These are phyloP conservation scores for Yponomeuta evonymella DNA, from an alignment of 2,888 invertebrate species.

Conservation along the genomic window DNA sequence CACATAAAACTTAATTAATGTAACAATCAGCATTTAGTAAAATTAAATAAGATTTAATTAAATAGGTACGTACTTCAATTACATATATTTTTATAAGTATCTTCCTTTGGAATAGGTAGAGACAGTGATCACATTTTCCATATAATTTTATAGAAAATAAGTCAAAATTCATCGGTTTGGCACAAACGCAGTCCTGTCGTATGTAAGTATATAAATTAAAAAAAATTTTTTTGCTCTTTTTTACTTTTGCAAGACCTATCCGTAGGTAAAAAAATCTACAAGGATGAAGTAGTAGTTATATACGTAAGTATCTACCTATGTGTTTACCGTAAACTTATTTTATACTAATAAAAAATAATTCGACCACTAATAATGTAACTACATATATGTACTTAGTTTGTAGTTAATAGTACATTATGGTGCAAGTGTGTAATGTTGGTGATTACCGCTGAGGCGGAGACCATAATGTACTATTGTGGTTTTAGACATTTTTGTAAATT, in stretches of 20 bases:
- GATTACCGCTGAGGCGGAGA: no score
- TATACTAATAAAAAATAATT: no score
- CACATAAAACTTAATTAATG: conserved; percentile 11
- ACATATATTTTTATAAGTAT: background rate
- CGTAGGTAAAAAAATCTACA: conserved; percentile 3
- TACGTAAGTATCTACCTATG: background rate
- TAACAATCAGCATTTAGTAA: background rate
- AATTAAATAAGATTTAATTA: background rate
- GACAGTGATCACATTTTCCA: background rate
- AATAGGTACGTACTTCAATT: background rate
- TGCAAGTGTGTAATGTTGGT: no score
- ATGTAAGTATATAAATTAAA: background rate
- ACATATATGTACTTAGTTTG: no score
- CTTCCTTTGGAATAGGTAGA: conserved; percentile 5
- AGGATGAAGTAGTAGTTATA: background rate
- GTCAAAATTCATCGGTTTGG: background rate
- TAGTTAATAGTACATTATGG: no score
- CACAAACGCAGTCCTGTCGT: background rate
- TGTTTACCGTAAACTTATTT: no score
- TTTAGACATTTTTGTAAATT: background rate
- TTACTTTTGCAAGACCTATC: background rate
- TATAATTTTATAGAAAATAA: background rate
- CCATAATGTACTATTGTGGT: background rate
- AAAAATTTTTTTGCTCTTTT: background rate
- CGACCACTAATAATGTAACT: no score